Conservation (phyloP, 2,888 invertebrate genomes). For the Yponomeuta sedellus region DNA sequence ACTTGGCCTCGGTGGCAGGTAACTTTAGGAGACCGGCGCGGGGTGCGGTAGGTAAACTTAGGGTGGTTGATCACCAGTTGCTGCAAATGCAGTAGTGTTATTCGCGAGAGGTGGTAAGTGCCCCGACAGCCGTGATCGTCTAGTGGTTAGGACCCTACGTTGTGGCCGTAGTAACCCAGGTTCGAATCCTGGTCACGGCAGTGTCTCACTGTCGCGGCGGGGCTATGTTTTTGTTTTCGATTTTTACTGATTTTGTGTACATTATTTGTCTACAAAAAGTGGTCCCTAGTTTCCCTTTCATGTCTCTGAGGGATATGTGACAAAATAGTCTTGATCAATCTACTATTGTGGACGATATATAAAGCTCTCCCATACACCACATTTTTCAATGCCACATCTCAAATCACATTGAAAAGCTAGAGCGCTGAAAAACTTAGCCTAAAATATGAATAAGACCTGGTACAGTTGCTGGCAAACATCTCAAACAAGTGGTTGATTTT, state of each 20-base stretch:
- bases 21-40: neutral
- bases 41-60: neutral
- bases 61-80: neutral
- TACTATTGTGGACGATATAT: no score
- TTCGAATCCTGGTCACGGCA: constrained; percentile 86
- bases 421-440: no score
- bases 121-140: constrained; percentile 79
- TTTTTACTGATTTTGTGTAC: neutral
- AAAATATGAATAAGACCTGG: no score
- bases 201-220: constrained; percentile 32
- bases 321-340: no score
- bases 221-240: constrained; percentile 5
- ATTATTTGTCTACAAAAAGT: no score
- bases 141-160: constrained; percentile 85
- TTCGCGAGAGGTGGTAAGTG: neutral
- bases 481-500: no score
- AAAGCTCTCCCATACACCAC: no score
- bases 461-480: no score
- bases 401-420: no score
- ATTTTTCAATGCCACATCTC: no score
- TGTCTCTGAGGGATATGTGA: no score
- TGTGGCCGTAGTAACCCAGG: constrained; percentile 87
- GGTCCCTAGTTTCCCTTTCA: no score
- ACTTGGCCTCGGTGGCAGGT: neutral
- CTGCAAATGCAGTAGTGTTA: neutral